phyloP scores from a whole-genome alignment of 2,888 invertebrate genomes.

The Lamproptera curius region DNA sequence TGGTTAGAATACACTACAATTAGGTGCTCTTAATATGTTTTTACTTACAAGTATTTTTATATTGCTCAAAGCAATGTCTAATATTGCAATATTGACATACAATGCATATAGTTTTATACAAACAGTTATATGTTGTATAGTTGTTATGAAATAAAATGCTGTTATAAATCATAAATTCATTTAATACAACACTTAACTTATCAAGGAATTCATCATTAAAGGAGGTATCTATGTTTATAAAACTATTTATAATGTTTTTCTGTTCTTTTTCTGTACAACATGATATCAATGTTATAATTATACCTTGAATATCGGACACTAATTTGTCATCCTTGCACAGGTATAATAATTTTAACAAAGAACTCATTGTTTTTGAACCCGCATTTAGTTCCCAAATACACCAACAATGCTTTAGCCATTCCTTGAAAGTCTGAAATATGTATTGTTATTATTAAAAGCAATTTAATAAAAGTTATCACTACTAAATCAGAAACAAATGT shows the following conservation, averaged over 20 bases:
- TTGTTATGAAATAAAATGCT: slow-evolving; percentile 14
- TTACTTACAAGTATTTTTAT: too few relatives aligned
- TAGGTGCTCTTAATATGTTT: too few relatives aligned
- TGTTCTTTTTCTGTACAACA: slow-evolving; percentile 45
- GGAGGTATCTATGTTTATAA: slow-evolving; percentile 32
- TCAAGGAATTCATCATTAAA: slow-evolving; percentile 36
- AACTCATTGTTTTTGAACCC: slow-evolving; percentile 48
- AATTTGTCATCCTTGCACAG: slow-evolving; percentile 40
- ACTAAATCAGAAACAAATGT: too few relatives aligned
- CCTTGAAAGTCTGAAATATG: slow-evolving; percentile 52
- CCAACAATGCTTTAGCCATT: slow-evolving; percentile 62
- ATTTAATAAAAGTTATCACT: too few relatives aligned
- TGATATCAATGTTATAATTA: slow-evolving; percentile 46
- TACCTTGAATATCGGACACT: slow-evolving; percentile 38
- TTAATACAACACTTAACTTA: slow-evolving; percentile 44
- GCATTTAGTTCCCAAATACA: slow-evolving; percentile 49
- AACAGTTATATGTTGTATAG: neutral
- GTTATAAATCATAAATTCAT: slow-evolving; percentile 30
- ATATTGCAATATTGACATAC: neutral
- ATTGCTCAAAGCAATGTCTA: neutral
- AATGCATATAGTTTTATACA: neutral
- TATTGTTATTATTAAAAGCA: too few relatives aligned
- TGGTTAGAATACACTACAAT: too few relatives aligned
- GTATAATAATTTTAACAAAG: slow-evolving; percentile 55
- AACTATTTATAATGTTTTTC: slow-evolving; percentile 35